These are phyloP conservation scores for Ahaetulla prasina DNA, from an alignment of 2,113 vertebrate genomes.

Conservation along the genomic window DNA sequence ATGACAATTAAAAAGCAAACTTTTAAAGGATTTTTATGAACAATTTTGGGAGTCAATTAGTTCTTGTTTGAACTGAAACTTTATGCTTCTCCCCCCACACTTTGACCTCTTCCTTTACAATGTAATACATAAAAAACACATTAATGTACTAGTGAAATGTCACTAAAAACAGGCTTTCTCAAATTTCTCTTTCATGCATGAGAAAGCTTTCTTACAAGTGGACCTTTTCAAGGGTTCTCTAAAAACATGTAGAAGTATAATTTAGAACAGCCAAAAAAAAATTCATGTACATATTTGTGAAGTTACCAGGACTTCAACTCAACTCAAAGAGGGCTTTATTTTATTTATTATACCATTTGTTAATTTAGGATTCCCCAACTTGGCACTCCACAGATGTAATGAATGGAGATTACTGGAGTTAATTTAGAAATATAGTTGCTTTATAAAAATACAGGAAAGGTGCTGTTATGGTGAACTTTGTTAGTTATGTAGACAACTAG, in stretches of 20 bases:
- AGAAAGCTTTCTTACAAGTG: constrained; percentile 26
- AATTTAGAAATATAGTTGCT: background rate
- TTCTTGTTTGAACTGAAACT: constrained; percentile 4
- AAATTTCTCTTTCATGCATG: background rate
- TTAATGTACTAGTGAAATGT: background rate
- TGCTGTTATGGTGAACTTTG: constrained; percentile 31
- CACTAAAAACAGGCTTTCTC: background rate
- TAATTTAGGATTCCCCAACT: background rate
- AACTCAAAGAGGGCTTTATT: background rate
- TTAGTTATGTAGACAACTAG: constrained; percentile 17
- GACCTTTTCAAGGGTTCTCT: background rate
- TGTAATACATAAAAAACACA: background rate
- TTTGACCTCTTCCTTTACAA: background rate
- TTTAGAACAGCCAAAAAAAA: background rate
- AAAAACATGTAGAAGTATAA: constrained; percentile 3
- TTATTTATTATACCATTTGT: background rate
- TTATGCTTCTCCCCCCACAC: background rate
- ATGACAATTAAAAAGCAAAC: constrained; percentile 11
- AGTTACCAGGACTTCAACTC: background rate
- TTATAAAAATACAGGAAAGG: background rate
- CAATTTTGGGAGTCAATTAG: constrained; percentile 13
- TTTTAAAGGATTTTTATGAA: constrained; percentile 7
- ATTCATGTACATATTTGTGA: background rate
- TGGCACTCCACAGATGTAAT: background rate
- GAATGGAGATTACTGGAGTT: background rate